These are phyloP conservation scores for Crossaster papposus DNA, from an alignment of 53 echinoderm and acorn worm species.

Conservation along the genomic window DNA sequence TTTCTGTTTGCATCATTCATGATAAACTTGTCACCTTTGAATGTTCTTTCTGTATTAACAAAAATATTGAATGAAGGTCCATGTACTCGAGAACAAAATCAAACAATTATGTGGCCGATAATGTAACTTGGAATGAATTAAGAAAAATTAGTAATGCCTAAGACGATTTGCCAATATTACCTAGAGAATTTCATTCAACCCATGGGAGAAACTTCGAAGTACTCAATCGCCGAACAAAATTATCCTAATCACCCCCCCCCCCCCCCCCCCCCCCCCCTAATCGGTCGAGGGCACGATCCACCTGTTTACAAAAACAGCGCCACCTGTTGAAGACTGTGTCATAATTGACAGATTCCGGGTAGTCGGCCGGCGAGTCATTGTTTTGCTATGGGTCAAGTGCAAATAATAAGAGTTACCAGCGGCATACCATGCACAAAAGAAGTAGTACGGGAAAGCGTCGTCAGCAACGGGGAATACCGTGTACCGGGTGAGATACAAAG, in stretches of 20 bases:
- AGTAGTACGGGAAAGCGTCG: conserved; percentile 27
- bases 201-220: too few species aligned
- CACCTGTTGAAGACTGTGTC: conserved; percentile 2
- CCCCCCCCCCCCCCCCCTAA: background rate
- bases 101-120: too few species aligned
- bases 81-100: too few species aligned
- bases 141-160: too few species aligned
- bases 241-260: background rate
- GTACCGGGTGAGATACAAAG: background rate
- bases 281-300: background rate
- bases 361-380: conserved; percentile 9
- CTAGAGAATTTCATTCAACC: too few species aligned
- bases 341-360: background rate
- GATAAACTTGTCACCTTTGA: too few species aligned
- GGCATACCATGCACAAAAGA: background rate
- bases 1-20: background rate
- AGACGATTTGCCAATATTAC: too few species aligned
- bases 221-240: too few species aligned
- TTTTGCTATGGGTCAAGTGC: background rate
- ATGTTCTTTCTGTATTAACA: too few species aligned
- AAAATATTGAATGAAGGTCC: too few species aligned
- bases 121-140: too few species aligned
- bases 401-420: background rate
- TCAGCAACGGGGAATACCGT: conserved; percentile 10
- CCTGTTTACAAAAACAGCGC: conserved; percentile 45